phyloP scores from a whole-genome alignment of 2,797 vertebrate genomes.

The Nyctalus aviator region DNA sequence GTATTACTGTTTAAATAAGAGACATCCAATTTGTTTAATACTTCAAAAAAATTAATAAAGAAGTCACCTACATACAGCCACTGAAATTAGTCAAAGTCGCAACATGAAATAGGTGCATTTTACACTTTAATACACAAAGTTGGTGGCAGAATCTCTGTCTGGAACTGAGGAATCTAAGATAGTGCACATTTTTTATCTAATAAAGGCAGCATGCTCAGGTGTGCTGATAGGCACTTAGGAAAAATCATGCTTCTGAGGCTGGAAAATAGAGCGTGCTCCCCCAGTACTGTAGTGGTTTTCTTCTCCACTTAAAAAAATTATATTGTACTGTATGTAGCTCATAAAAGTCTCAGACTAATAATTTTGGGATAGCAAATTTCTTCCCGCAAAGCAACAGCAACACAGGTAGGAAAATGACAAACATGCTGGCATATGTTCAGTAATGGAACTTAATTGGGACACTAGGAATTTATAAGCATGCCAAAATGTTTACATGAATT shows the following conservation, averaged over 20 bases:
- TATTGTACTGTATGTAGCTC: not conserved
- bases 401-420: not conserved
- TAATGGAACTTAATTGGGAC: constrained; percentile 17
- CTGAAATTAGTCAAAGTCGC: constrained; percentile 25
- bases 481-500: constrained; percentile 31
- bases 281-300: constrained; percentile 17
- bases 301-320: constrained; percentile 44
- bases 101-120: constrained; percentile 42
- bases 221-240: not conserved
- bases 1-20: constrained; percentile 42
- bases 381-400: not conserved
- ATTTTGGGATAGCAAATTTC: constrained; percentile 21
- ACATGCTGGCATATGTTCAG: not conserved
- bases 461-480: not conserved
- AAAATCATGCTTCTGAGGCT: not conserved
- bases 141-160: not conserved
- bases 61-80: not conserved
- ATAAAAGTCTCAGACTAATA: constrained; percentile 13
- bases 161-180: constrained; percentile 11
- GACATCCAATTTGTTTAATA: constrained; percentile 22
- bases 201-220: constrained; percentile 16
- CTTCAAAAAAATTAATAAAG: constrained; percentile 20
- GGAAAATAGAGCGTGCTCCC: not conserved
- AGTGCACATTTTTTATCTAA: constrained; percentile 45
- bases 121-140: constrained; percentile 45